These are phyloP conservation scores for Borostomias antarcticus DNA, from an alignment of 2,797 vertebrate species.

Conservation along the genomic window DNA sequence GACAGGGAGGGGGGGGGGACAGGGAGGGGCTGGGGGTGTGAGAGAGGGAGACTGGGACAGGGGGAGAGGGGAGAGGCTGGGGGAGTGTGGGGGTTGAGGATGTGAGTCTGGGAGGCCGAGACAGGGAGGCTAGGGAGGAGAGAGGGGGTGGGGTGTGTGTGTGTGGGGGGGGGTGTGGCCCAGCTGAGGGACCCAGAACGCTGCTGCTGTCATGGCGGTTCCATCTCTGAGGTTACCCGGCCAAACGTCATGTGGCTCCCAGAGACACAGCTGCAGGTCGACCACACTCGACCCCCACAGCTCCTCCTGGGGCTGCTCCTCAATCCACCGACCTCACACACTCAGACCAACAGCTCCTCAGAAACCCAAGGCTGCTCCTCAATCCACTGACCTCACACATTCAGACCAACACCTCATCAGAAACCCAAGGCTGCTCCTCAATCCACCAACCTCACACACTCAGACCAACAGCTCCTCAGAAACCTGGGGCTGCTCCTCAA, in stretches of 20 bases:
- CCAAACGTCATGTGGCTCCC: constrained; percentile 66
- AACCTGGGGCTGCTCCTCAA: not conserved
- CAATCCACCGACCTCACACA: too few species aligned
- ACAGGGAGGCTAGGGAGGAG: constrained; percentile 15
- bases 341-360: too few species aligned
- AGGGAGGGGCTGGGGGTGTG: not conserved
- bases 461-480: not conserved
- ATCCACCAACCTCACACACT: not conserved
- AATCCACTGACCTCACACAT: too few species aligned
- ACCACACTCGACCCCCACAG: too few species aligned
- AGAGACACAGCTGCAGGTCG: constrained; percentile 60
- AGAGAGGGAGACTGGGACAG: constrained; percentile 6
- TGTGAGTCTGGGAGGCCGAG: not conserved
- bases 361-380: constrained; percentile 22
- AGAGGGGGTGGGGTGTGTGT: constrained; percentile 13
- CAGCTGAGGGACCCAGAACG: constrained; percentile 43
- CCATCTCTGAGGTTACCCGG: constrained; percentile 62
- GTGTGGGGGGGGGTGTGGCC: too few species aligned
- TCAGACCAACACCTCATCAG: not conserved
- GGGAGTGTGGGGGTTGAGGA: constrained; percentile 29
- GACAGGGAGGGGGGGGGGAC: not conserved
- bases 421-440: not conserved
- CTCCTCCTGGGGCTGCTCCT: constrained; percentile 29
- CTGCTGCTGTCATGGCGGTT: constrained; percentile 54
- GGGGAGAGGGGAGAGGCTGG: constrained; percentile 11